A percentile compares a stretch with the other conserved stretches of the same genome.
Conservation (phyloP, 1,140 invertebrate species). For the Medauroidea extradentata region DNA sequence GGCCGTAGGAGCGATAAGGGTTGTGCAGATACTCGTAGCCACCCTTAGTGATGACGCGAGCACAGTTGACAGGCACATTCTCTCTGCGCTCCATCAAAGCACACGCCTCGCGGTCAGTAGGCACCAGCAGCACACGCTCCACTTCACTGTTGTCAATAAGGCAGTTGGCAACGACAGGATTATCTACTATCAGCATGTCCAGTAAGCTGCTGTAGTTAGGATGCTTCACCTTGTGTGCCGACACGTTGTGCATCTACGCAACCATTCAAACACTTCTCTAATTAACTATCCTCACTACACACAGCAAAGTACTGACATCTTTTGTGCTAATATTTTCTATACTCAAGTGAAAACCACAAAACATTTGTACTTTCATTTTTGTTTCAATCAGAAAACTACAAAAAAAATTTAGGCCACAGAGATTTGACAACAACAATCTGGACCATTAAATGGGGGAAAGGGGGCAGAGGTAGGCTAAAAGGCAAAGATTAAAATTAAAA, state of each 20-base stretch:
- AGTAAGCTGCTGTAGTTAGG: slow-evolving; percentile 55
- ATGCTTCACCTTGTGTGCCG: slow-evolving; percentile 42
- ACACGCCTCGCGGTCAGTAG: slow-evolving; percentile 56
- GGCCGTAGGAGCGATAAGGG: slow-evolving; percentile 65
- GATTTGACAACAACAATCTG: no score
- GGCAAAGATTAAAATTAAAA: no score
- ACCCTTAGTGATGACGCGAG: slow-evolving; percentile 55
- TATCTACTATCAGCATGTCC: slow-evolving; percentile 62
- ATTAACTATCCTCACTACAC: neutral
- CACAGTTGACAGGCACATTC: slow-evolving; percentile 62
- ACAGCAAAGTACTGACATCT: no score
- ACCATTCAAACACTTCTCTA: neutral
- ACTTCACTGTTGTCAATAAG: slow-evolving; percentile 75
- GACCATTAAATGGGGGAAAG: no score
- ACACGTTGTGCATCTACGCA: slow-evolving; percentile 60
- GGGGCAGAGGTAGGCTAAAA: no score
- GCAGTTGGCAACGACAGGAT: slow-evolving; percentile 76
- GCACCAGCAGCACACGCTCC: slow-evolving; percentile 65
- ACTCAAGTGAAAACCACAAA: no score
- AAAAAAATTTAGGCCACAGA: no score
- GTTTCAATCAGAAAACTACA: no score
- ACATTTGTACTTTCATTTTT: no score
- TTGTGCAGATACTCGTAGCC: slow-evolving; percentile 57
- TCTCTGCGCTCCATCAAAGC: slow-evolving; percentile 52
- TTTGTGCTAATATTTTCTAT: no score